Conservation (phyloP, 2,113 vertebrate species). For the Puntigrus tetrazona region DNA sequence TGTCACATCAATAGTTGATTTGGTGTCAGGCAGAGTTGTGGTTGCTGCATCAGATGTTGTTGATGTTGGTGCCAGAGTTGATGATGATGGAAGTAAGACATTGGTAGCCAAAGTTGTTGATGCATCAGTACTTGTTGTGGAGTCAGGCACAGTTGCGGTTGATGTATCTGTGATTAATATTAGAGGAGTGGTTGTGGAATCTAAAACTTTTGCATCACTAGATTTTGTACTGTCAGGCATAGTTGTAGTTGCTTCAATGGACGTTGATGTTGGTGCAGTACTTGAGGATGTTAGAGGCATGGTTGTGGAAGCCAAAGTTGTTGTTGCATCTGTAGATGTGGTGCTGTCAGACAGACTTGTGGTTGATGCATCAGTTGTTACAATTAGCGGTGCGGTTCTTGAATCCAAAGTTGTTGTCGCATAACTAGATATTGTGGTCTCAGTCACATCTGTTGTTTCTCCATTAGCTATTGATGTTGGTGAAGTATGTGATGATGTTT, state of each 20-base stretch:
- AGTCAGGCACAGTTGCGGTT: not conserved
- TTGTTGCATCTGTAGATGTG: not conserved
- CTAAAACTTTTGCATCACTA: not conserved
- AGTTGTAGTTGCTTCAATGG: not conserved
- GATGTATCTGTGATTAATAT: too few species aligned
- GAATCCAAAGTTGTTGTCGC: not conserved
- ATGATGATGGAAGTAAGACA: not conserved
- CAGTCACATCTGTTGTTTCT: not conserved
- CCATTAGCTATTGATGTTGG: not conserved
- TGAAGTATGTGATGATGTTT: not conserved
- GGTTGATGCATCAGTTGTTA: not conserved
- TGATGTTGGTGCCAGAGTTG: too few species aligned
- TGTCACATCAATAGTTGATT: not conserved
- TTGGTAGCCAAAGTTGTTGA: not conserved
- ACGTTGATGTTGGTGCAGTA: too few species aligned
- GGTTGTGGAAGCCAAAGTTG: not conserved
- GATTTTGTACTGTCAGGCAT: not conserved
- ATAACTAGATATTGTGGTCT: not conserved
- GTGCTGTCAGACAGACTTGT: not conserved
- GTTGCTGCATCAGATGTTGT: not conserved
- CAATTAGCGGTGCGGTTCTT: too few species aligned
- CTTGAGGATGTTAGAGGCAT: not conserved
- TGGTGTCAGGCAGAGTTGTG: not conserved
- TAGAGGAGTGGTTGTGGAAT: not conserved
- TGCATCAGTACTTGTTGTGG: not conserved